A percentile compares a stretch with the other conserved stretches of the same genome.
These are phyloP conservation scores for Thalassarche chlororhynchos DNA, from an alignment of 2,113 vertebrate species.

Conservation along the genomic window DNA sequence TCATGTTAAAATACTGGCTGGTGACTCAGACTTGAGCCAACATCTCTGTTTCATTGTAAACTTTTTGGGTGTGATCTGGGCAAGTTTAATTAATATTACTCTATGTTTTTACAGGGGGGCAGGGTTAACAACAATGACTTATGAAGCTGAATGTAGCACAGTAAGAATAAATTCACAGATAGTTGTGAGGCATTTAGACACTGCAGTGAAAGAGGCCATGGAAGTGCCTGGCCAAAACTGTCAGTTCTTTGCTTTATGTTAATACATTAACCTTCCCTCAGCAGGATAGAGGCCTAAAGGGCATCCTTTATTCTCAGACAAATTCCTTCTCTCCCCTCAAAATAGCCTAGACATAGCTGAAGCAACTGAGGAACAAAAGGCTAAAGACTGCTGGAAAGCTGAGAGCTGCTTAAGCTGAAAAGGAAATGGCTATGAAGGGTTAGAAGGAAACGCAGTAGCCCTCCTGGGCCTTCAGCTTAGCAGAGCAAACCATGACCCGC, in stretches of 20 bases:
- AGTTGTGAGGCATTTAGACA: not conserved
- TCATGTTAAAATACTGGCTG: not conserved
- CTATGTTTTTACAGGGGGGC: not conserved
- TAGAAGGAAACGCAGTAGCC: not conserved
- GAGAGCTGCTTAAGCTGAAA: not conserved
- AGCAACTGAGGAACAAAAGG: not conserved
- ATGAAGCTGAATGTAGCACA: not conserved
- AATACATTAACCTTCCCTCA: not conserved
- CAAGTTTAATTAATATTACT: not conserved
- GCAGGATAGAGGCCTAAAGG: not conserved
- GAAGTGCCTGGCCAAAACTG: not conserved
- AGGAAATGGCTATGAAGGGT: not conserved
- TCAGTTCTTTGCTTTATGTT: not conserved
- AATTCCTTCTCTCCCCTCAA: not conserved
- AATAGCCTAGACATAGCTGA: not conserved
- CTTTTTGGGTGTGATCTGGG: not conserved
- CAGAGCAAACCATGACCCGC: not conserved
- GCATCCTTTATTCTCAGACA: not conserved
- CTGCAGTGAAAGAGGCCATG: not conserved
- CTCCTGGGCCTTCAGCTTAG: not conserved
- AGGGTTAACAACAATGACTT: not conserved
- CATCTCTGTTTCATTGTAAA: not conserved
- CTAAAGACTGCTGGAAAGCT: not conserved
- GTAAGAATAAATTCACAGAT: not conserved
- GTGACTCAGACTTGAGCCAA: not conserved